Evolutionary conservation across 2,113 vertebrate species (phyloP).

Genomic region (Coregonus clupeaformis): DNA sequence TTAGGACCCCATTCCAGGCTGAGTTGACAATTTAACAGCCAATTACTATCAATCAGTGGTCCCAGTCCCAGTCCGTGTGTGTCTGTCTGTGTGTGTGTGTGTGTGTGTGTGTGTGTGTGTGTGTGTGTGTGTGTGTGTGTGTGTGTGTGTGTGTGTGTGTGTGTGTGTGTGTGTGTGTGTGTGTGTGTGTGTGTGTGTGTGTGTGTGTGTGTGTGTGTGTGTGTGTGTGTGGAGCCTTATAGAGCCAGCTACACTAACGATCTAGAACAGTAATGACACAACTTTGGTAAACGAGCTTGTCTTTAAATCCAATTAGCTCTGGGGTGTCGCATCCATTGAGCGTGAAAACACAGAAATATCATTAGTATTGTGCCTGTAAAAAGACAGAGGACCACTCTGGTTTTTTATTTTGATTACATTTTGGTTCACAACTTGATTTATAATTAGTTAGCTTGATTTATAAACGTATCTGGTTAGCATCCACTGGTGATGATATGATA

Average conservation of each 20-base stretch:
- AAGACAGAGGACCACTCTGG: conserved; percentile 5
- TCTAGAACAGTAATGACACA: conserved; percentile 36
- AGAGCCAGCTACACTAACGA: conserved; percentile 26
- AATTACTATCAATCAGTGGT: conserved; percentile 39
- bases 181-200: too few relatives aligned
- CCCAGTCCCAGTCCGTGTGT: background rate
- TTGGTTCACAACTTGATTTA: too few relatives aligned
- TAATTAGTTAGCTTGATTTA: too few relatives aligned
- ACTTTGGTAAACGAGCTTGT: conserved; percentile 36
- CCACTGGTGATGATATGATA: too few relatives aligned
- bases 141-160: too few relatives aligned
- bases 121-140: too few relatives aligned
- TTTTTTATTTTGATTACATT: too few relatives aligned
- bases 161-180: too few relatives aligned
- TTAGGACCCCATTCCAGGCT: conserved; percentile 12
- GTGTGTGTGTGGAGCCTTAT: conserved; percentile 7
- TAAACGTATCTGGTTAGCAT: too few relatives aligned
- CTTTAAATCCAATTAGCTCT: conserved; percentile 51
- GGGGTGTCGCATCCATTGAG: conserved; percentile 41
- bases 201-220: too few relatives aligned
- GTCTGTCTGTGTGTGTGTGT: too few relatives aligned
- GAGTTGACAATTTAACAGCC: conserved; percentile 22
- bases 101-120: too few relatives aligned
- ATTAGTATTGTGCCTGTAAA: conserved; percentile 14
- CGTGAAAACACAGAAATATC: conserved; percentile 24